Evolutionary conservation across 2,113 vertebrate species (phyloP).

Genomic region (Mormoops blainvillei): DNA sequence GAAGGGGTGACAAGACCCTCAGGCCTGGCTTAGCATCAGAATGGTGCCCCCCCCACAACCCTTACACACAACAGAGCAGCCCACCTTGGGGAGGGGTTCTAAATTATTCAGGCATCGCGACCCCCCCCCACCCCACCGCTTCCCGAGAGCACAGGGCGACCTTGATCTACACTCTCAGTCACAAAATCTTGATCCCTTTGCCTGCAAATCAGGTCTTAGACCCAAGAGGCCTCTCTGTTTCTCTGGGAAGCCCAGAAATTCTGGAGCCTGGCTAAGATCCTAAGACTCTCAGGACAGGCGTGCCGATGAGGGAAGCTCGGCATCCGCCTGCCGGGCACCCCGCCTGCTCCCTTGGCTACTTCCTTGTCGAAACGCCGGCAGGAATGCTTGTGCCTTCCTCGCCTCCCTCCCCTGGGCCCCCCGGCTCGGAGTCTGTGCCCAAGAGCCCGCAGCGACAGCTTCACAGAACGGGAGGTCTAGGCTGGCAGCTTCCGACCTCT

Average conservation of each 20-base stretch:
- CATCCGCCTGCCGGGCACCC: no score
- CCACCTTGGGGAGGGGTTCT: not conserved
- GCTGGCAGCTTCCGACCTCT: conserved; percentile 9
- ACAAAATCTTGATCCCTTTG: not conserved
- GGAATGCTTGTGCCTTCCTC: no score
- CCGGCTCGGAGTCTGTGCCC: not conserved
- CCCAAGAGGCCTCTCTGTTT: not conserved
- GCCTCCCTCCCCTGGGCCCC: not conserved
- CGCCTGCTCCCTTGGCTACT: not conserved
- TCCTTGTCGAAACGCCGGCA: not conserved
- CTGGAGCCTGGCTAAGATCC: not conserved
- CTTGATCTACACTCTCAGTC: no score
- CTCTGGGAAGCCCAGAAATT: not conserved
- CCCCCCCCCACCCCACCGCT: no score
- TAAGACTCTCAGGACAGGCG: not conserved
- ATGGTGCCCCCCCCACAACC: not conserved
- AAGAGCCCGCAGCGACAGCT: not conserved
- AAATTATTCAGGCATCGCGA: not conserved
- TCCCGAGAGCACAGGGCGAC: not conserved
- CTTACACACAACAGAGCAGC: not conserved
- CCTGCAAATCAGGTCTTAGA: not conserved
- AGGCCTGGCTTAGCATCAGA: not conserved
- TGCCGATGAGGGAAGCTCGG: fast-evolving
- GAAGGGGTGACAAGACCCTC: not conserved
- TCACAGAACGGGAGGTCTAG: not conserved